Evolutionary conservation across 2,888 invertebrate genomes (phyloP), one percentile per base, ranked within the genome.

Genomic region (Xylocampa areola): DNA sequence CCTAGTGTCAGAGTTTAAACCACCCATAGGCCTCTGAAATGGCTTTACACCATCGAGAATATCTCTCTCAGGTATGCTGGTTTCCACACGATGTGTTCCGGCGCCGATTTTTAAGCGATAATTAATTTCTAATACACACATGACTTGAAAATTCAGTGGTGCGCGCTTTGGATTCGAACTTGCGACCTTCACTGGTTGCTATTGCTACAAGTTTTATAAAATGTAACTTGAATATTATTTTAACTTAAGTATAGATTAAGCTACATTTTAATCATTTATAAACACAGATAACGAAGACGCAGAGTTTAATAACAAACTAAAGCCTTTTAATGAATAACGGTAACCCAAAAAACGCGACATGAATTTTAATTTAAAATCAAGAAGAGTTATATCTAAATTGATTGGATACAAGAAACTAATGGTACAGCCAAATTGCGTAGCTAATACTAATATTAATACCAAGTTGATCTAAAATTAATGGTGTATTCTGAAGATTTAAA

Each of bases 391-490:
- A 33, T 48, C 50, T 27, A 40, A 57, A 52, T 19, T 25, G 23
- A 74, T 58, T 51, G 30, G 39, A 36, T 30, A 51, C 33, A 40
- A 59, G 27, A 54, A 59, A 51, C 37, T 35, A 51, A 45, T 23
- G 27, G 50, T 48, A 4, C 2, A 14, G 14, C 35, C 5, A 32
- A 71, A 60, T 67, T 53, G 40, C 40, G 33, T 50, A 5, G 30
- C 29, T 41, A 40, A 51, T 33, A 13, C 30, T 11, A 43, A 58
- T 45, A 57, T 65, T 66, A 48, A 48, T 64, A 41, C 13, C 4
- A 8, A 43, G 13, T 51, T 45, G 35, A 66, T 59, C 27, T 65
- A 23, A 47, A 51, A 44, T 48, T 27, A 67, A 71, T 44, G 32
- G 21, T 13, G 11, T 44, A 36, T 33, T 48, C 29, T 27, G 16